Evolutionary conservation across 1,140 invertebrate species (phyloP), one percentile per base, ranked within the genome.

Genomic region (Sarcophaga bullata): DNA sequence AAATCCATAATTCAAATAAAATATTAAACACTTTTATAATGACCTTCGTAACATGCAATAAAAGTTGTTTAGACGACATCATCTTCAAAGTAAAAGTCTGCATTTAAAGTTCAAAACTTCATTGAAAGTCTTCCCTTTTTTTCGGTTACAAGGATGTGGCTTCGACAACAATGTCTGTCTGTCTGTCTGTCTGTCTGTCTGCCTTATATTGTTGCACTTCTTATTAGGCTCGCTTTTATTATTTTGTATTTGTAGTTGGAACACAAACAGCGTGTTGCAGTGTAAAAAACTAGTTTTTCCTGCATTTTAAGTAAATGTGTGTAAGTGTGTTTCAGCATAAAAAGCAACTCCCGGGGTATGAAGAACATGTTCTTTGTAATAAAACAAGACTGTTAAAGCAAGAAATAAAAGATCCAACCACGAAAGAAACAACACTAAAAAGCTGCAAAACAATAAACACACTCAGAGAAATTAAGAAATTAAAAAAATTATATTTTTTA

Each of bases 121-220:
- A 68, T 68, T 68, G 62, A 68, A 68, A 68, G 62, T 68, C 62
- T 68, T 68, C 62, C 62, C 62, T 68, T 68, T 58, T 58, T 58
- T 58, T 58, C 54, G 54, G 54, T 68, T 68, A 25, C 62, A 68
- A 68, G 62, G 62, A 68, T 68, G 62, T 68, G 62, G 17, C 62
- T 68, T 68, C 17, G 17, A 68, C 10, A 7, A 68, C 10, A 7
- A 68, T 7, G 62, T 68, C 15, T 68, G 15, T 10, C 8, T 68
- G 62, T 68, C 19, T 68, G 8, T 17, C 19, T 17, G 17, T 17
- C 19, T 52, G 50, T 6, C 50, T 1, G 9, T 52, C 9, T 52
- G 25, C 25, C 25, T 37, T 37, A 37, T 37, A 37, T 37, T 37
- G 25, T 37, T 37, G 25, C 25, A 37, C 1, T 37, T n/a, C n/a